These are phyloP conservation scores for Sialia sialis DNA, from an alignment of 2,113 vertebrate genomes.

Conservation along the genomic window DNA sequence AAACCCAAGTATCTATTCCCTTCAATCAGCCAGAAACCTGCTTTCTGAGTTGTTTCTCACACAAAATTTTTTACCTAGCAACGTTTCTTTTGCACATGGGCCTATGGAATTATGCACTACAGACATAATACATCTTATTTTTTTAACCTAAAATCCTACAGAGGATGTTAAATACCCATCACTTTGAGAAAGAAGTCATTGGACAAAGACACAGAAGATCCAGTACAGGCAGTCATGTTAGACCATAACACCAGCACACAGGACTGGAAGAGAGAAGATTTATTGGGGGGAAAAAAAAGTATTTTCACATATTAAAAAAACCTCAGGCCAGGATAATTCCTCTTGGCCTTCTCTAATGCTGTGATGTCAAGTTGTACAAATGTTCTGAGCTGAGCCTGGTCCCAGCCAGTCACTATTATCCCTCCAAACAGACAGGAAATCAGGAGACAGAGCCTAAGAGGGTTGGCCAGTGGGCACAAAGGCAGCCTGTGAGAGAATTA, in stretches of 20 bases:
- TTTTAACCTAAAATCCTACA: neutral
- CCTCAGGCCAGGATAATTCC: neutral
- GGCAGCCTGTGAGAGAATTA: neutral
- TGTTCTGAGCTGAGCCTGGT: neutral
- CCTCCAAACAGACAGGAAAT: neutral
- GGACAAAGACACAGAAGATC: neutral
- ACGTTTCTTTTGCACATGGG: neutral
- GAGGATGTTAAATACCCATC: neutral
- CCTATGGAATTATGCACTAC: neutral
- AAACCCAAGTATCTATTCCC: neutral
- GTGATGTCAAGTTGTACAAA: neutral
- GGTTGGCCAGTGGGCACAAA: neutral
- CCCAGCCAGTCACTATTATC: neutral
- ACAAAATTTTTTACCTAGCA: neutral
- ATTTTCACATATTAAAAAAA: neutral
- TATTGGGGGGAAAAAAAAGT: rapidly evolving
- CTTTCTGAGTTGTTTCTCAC: neutral
- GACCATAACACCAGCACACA: neutral
- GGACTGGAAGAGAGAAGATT: neutral
- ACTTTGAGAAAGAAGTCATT: neutral
- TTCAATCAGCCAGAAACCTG: neutral
- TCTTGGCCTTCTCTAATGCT: neutral
- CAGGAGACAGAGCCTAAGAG: neutral
- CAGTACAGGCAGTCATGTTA: neutral
- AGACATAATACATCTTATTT: neutral